Conservation (phyloP, 2,888 invertebrate species). For the Venustoraphidia nigricollis region DNA sequence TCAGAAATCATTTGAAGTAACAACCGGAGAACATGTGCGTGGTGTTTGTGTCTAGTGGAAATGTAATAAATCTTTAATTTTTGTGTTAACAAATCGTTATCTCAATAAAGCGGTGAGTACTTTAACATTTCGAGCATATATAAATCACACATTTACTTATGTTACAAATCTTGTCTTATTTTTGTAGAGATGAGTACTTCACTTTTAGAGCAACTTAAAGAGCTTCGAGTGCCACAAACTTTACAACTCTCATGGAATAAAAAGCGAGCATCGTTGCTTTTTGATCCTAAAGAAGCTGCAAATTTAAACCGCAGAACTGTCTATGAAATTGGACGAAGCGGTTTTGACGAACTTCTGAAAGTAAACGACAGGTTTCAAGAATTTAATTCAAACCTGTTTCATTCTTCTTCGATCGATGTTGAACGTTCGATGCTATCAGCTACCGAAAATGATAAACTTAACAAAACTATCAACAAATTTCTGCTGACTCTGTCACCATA, state of each 20-base stretch:
- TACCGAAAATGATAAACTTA: conserved; percentile 59
- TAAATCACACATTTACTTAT: neutral
- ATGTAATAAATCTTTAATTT: neutral
- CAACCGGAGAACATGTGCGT: too few species aligned
- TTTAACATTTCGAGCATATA: neutral
- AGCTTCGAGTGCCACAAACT: conserved; percentile 62
- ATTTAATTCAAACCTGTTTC: conserved; percentile 65
- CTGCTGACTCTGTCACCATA: conserved; percentile 74
- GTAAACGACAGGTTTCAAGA: conserved; percentile 56
- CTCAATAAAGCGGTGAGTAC: neutral
- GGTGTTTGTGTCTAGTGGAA: neutral
- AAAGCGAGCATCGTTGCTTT: conserved; percentile 68
- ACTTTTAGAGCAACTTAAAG: conserved; percentile 62
- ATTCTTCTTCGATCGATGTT: conserved; percentile 55
- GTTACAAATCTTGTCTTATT: neutral
- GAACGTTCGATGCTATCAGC: conserved; percentile 64
- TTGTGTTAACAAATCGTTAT: neutral
- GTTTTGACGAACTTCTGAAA: conserved; percentile 65
- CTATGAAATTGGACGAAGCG: conserved; percentile 73
- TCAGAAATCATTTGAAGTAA: too few species aligned
- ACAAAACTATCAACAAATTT: conserved; percentile 63
- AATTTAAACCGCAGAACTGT: conserved; percentile 70
- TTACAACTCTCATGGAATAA: conserved; percentile 46
- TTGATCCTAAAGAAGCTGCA: conserved; percentile 81
- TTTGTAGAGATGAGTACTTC: conserved; percentile 44